Base-by-base conservation (phyloP, 1,140 invertebrate species). In the Heterodera schachtii region DNA sequence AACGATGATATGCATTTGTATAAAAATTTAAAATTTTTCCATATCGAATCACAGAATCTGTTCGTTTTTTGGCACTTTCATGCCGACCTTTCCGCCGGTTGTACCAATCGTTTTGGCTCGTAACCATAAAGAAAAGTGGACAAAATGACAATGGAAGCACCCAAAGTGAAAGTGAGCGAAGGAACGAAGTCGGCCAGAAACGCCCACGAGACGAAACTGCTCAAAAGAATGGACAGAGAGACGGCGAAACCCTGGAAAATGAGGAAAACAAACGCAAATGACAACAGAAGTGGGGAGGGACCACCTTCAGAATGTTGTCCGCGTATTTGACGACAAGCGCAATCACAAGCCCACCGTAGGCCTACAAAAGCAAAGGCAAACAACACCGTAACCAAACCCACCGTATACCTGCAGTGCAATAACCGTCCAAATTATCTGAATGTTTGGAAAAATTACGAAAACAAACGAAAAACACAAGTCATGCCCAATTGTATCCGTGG, bases 321-420 rank as follows among this genome's bases (percentile, higher is more conserved):
- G 88, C 88, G 70, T 90, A 90, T 78, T 90, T 90, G 19, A 90
- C 88, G 16, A 90, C 88, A 13, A 90, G 66, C 16, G 89, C 89
- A 75, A 90, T 88, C 5, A 89, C 79, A 8, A 90, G 81, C 44
- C 88, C 88, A 43, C 88, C 88, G 75, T 86, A 88, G 11, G 88
- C 88, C 87, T 88, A 71, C 64, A 46, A 75, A 78, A 41, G 16
- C 60, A 75, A 13, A 19, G n/a, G 60, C 21, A 49, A 75, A 75
- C n/a, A 75, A 75, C n/a, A 13, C 21, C 43, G 21, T 67, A 77
- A 60, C 31, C 43, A 21, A 73, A 16, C 47, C 13, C 21, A 44
- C 13, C n/a, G 43, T 5, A 9, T 66, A 89, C 87, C 81, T 89
- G 89, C 31, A 90, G 81, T 0, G 87, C 44, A 9, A 90, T 87